Base-by-base conservation (phyloP, 2,797 vertebrate genomes). In the Enteromius fasciolatus region DNA sequence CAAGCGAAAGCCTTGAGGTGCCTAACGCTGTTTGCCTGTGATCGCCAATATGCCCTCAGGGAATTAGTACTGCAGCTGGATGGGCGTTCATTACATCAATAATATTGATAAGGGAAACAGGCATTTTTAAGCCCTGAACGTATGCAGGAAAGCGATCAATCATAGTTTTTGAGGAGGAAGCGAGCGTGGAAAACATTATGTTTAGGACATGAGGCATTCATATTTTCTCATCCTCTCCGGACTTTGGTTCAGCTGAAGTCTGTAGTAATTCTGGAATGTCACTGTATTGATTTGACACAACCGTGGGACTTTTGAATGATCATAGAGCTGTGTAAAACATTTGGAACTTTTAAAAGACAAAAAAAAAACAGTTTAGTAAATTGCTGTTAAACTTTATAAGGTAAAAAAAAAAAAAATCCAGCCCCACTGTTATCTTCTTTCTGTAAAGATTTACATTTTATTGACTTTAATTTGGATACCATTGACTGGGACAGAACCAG, bases 21-120 rank as follows among this genome's bases (percentile, higher is more conserved):
- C 31, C 28, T 50, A 68, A 78, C 2, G 3, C 76, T 80, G 57
- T 59, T 81, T 68, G 72, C 52, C 72, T 68, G 20, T 63, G 50
- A 79, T 81, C 23, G 15, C 39, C 41, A 50, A 20, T 80, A 81
- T 54, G 41, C 14, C 31, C 39, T 74, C 72, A 9, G 41, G 64
- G 66, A 63, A 67, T 17, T 20, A 68, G 31, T 4, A 59, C 28
- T 39, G 31, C 17, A n/a, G 57, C 44, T 17, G n/a, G 28, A 20
- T 70, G 17, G 3, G 64, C 3, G 31, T 28, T 33, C 31, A 3
- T 57, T 25, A 31, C 8, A 1, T 54, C 28, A 79, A 54, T 57
- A 82, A 72, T 64, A 82, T 25, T 4, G 9, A 68, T 70, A 79
- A 36, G 20, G 2, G 11, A 59, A 69, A 10, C n/a, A 61, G 64